Conservation (phyloP, 2,113 vertebrate species). For the Egretta garzetta region DNA sequence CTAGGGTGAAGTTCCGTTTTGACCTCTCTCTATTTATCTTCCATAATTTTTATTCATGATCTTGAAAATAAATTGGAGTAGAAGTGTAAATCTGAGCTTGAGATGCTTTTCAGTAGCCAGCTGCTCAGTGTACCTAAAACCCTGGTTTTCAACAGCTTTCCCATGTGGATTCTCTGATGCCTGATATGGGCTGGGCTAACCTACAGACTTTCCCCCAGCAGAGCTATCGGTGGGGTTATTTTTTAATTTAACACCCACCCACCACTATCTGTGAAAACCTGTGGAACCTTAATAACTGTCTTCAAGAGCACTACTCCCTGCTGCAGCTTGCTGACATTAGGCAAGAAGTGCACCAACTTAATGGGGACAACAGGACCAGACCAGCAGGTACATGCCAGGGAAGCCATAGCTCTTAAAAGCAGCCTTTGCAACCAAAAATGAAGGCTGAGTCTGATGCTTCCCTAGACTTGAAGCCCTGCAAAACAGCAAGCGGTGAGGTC, state of each 20-base stretch:
- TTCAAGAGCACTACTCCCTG: not conserved
- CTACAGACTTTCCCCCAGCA: not conserved
- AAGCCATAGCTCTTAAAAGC: not conserved
- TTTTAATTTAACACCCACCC: not conserved
- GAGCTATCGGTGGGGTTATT: not conserved
- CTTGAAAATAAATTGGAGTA: not conserved
- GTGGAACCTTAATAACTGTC: not conserved
- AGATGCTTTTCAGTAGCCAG: not conserved
- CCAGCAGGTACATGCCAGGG: accelerated
- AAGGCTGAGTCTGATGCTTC: not conserved
- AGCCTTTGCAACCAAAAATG: not conserved
- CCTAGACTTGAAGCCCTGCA: not conserved
- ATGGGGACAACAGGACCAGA: not conserved
- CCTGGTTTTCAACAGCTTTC: not conserved
- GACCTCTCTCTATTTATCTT: not conserved
- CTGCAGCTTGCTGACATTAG: not conserved
- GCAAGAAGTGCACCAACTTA: not conserved
- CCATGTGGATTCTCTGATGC: not conserved
- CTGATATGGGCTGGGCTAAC: not conserved
- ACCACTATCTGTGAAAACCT: not conserved
- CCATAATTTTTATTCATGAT: not conserved
- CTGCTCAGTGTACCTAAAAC: not conserved
- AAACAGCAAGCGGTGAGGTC: not conserved
- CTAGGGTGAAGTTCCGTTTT: not conserved
- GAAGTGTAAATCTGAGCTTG: not conserved